Evolutionary conservation across 2,797 vertebrate genomes (phyloP).

Genomic region (Antennarius maculatus): DNA sequence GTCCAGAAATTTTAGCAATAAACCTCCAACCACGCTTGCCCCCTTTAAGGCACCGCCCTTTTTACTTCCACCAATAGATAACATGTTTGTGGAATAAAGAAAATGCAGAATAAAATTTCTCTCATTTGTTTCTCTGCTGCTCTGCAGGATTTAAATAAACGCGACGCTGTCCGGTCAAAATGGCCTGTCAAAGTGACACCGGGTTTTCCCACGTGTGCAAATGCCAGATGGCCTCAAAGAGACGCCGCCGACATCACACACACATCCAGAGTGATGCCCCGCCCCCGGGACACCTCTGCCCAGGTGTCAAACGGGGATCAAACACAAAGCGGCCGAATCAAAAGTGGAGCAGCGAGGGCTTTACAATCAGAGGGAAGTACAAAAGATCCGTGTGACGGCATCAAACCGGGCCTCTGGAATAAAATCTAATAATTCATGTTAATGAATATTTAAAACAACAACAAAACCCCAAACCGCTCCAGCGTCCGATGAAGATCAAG

Average conservation of each 20-base stretch:
- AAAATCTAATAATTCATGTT: too few species aligned
- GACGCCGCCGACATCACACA: conserved; percentile 57
- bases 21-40: too few species aligned
- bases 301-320: conserved; percentile 65
- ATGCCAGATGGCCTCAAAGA: conserved; percentile 77
- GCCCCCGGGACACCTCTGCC: conserved; percentile 54
- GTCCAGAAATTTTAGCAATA: too few species aligned
- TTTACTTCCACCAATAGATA: too few species aligned
- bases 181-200: conserved; percentile 51
- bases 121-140: background rate
- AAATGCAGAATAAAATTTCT: background rate
- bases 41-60: too few species aligned
- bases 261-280: conserved; percentile 42
- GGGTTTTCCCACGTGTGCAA: conserved; percentile 63
- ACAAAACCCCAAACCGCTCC: too few species aligned
- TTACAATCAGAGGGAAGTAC: conserved; percentile 25
- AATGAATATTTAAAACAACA: too few species aligned
- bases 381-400: conserved; percentile 34
- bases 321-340: conserved; percentile 41
- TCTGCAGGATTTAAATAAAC: conserved; percentile 8
- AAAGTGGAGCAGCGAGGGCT: conserved; percentile 14
- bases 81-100: too few species aligned
- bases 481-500: too few species aligned
- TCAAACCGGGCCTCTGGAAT: conserved; percentile 28
- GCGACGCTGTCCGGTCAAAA: conserved; percentile 35